phyloP scores from a whole-genome alignment of 2,113 vertebrate species.

The Speoplatyrhinus poulsoni region DNA sequence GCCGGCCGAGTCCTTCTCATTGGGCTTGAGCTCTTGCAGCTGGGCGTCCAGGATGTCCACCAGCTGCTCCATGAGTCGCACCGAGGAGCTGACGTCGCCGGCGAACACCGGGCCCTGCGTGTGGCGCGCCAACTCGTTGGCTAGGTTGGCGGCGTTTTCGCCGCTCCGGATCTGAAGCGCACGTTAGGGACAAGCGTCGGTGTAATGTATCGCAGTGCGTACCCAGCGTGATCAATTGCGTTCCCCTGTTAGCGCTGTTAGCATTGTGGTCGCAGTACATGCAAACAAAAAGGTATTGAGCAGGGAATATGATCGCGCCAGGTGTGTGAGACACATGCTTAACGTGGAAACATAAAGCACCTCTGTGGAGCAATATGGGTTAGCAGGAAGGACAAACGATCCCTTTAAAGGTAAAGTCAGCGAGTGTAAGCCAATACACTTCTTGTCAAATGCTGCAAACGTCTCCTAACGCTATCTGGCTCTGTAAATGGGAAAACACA shows the following conservation, averaged over 20 bases:
- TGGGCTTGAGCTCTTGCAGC: slow-evolving; percentile 91
- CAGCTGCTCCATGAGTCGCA: slow-evolving; percentile 96
- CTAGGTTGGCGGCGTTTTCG: slow-evolving; percentile 95
- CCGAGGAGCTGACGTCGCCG: slow-evolving; percentile 94
- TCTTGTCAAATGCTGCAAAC: no score
- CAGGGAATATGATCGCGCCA: not conserved
- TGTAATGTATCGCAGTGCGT: slow-evolving; percentile 21
- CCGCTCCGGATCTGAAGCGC: slow-evolving; percentile 90
- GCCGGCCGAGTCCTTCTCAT: slow-evolving; percentile 88
- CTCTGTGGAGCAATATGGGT: not conserved
- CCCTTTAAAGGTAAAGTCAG: no score
- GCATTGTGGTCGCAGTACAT: slow-evolving; percentile 8
- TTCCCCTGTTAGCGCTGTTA: slow-evolving; percentile 3
- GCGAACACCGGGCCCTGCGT: slow-evolving; percentile 94
- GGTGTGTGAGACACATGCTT: slow-evolving; percentile 1
- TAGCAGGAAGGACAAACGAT: not conserved
- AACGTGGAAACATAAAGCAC: not conserved
- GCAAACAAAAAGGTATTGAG: not conserved
- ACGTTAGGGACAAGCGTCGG: not conserved
- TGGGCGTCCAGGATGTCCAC: slow-evolving; percentile 98
- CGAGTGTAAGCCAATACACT: no score
- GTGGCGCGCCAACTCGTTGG: slow-evolving; percentile 95
- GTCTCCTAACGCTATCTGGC: no score
- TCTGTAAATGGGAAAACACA: no score
- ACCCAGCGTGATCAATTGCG: slow-evolving; percentile 15